Base-by-base conservation (phyloP, 2,888 invertebrate species). In the Pardosa pseudoannulata region DNA sequence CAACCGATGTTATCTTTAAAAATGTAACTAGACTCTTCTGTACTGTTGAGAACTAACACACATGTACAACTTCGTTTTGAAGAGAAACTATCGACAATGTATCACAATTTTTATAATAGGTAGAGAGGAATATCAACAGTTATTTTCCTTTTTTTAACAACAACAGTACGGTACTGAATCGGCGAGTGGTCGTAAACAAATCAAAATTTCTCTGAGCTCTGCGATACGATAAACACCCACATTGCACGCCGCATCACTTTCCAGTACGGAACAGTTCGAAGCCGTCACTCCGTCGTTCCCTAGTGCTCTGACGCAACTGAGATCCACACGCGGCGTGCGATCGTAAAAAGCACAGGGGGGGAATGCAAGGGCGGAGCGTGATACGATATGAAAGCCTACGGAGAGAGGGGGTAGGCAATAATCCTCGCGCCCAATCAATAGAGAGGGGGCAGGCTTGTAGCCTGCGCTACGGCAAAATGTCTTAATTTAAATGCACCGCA, bases 401-500 rank as follows among this genome's bases (percentile, higher is more conserved):
- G 68, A 62, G 71, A 62, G 68, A 71, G 64, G 39, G 31, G 28
- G 29, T 9, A 19, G 23, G 32, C 29, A 67, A 74, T 86, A 79
- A 86, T 86, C 85, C 85, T 74, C 74, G 79, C 85, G 79, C 85
- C 85, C 85, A 86, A 86, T 86, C 85, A 86, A 86, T 86, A 86
- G 79, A 56, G 74, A 79, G 83, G 86, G 80, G 86, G 79, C 73
- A 62, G 73, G 85, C 41, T 85, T 50, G 73, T 70, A 67, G 64
- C 75, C 50, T 67, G 75, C 81, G 28, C 81, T 79, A 65, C 78
- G 68, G 73, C 56, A 82, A 82, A 87, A 87, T 82, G 87, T 87
- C 87, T 87, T 87, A 81, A 87, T 87, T 87, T 87, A 79, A 87
- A 82, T 87, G 87, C 87, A 73, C 70, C 64, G 79, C 87, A 87